These are phyloP conservation scores for Actinia equina DNA, from an alignment of 64 coral and sea anemone species.

Conservation along the genomic window DNA sequence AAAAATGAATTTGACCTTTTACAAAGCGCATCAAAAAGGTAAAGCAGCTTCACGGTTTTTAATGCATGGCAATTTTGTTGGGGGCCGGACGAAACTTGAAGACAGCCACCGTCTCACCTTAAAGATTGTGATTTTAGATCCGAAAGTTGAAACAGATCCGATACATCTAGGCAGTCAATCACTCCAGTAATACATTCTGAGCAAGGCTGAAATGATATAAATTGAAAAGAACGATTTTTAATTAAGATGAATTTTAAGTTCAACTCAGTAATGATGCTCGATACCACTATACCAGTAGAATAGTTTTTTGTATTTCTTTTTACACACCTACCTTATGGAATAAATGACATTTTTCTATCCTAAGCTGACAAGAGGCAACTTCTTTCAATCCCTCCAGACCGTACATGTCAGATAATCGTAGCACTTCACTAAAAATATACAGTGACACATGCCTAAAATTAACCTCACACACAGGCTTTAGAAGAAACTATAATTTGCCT, in stretches of 20 bases:
- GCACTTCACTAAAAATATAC: constrained; percentile 52
- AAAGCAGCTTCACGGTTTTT: too few species aligned
- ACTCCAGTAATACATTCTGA: constrained; percentile 37
- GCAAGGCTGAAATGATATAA: constrained; percentile 33
- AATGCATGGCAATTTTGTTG: too few species aligned
- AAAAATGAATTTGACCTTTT: background rate
- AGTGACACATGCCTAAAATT: background rate
- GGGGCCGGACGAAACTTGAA: background rate
- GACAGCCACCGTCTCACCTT: constrained; percentile 6
- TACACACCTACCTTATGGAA: constrained; percentile 78
- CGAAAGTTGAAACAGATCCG: constrained; percentile 44
- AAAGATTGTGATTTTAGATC: constrained; percentile 41
- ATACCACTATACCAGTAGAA: too few species aligned
- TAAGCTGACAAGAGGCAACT: constrained; percentile 45
- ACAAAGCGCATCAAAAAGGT: background rate
- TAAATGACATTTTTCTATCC: constrained; percentile 77
- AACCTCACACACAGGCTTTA: too few species aligned
- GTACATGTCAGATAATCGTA: constrained; percentile 80
- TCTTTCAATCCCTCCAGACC: constrained; percentile 74
- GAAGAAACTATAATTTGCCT: too few species aligned
- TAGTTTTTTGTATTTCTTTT: background rate
- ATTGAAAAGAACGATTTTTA: background rate
- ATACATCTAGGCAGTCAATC: constrained; percentile 44
- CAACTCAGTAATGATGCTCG: too few species aligned
- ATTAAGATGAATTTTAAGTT: too few species aligned